Percentiles rank a stretch among this genome's conserved stretches.
These are phyloP conservation scores for Pseudomugil tenellus DNA, from an alignment of 2,797 vertebrate genomes.

Conservation along the genomic window DNA sequence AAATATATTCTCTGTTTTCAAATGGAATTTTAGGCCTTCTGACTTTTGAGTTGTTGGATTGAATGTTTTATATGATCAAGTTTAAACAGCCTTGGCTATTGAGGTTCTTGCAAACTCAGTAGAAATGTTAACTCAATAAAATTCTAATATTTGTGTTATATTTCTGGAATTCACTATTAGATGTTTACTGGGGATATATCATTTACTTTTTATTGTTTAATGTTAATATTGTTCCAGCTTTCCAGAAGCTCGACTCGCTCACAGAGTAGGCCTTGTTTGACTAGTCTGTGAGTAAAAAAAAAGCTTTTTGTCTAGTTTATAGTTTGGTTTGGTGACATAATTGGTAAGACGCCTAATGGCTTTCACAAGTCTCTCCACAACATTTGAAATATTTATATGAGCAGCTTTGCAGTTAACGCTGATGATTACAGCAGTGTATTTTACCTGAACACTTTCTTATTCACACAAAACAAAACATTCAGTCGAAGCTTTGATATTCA, in stretches of 20 bases:
- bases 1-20: neutral
- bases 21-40: neutral
- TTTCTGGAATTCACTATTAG: neutral
- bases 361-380: neutral
- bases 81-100: too few relatives aligned
- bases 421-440: neutral
- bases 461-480: neutral
- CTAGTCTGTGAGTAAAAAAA: too few relatives aligned
- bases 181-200: neutral
- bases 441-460: neutral
- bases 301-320: neutral
- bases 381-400: neutral
- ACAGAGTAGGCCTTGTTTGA: too few relatives aligned
- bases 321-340: neutral
- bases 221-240: neutral
- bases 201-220: neutral
- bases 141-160: neutral
- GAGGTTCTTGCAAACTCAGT: too few relatives aligned
- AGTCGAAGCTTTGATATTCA: neutral
- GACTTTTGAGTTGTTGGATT: neutral
- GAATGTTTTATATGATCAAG: too few relatives aligned
- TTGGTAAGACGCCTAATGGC: neutral
- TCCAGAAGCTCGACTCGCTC: neutral
- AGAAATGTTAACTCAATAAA: neutral
- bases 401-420: neutral